Conservation (phyloP, 2,797 vertebrate genomes). For the Pampus argenteus region DNA sequence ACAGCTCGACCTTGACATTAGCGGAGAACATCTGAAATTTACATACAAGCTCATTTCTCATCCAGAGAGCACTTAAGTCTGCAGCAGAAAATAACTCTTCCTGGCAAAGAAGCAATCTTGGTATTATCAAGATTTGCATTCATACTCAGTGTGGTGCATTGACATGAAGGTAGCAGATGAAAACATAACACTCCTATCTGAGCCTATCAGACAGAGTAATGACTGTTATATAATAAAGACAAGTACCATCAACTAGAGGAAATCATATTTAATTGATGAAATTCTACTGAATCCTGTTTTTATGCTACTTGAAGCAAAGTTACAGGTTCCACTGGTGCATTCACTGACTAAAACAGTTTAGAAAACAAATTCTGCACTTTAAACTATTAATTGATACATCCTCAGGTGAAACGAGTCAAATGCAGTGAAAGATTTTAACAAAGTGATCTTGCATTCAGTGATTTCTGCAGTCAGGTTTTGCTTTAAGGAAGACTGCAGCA, state of each 20-base stretch:
- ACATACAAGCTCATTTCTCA: not conserved
- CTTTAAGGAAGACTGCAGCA: constrained; percentile 2
- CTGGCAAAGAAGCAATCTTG: not conserved
- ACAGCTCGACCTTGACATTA: not conserved
- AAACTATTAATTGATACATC: not conserved
- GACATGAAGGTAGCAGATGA: not conserved
- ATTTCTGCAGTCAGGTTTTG: constrained; percentile 3
- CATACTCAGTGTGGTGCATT: not conserved
- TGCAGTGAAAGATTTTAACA: not conserved
- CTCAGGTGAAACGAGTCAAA: not conserved
- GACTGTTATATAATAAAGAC: not conserved
- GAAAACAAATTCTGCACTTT: not conserved
- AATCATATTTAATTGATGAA: constrained; percentile 1
- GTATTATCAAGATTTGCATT: constrained; percentile 5
- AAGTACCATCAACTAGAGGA: not conserved
- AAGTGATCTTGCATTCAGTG: not conserved
- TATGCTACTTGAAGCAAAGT: not conserved
- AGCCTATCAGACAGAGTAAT: not conserved
- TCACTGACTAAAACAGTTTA: not conserved
- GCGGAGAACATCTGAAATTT: not conserved
- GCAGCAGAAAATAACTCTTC: not conserved
- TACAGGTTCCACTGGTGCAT: too few relatives aligned
- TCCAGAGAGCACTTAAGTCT: not conserved
- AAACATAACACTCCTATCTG: not conserved
- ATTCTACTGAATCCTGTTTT: not conserved